Base-by-base conservation (phyloP, 2,113 vertebrate genomes). In the Percopsis transmontana region DNA sequence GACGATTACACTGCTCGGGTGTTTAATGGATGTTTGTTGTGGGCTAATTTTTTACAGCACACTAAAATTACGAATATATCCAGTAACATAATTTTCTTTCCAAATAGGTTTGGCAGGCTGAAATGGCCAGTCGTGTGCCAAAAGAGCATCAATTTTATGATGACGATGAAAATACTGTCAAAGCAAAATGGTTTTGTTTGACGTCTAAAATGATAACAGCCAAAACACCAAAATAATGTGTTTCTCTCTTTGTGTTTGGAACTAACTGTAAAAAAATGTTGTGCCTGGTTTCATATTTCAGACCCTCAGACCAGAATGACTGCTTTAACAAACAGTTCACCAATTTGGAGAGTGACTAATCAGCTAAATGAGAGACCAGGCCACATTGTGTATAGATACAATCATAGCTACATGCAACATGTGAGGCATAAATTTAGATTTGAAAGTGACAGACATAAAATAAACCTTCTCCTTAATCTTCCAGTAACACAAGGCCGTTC, bases 371-470 rank as follows among this genome's bases (percentile, higher is more conserved):
- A 44, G 42, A 44, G 42, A 44, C 19, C 5, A 57, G 53, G n/a
- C 27, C 33, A 58, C 79, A 24, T 47, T 24, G 50, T 68, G 52
- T 75, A 20, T 45, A 55, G 0, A 18, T 48, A 48, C 41, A 69
- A 16, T 53, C 60, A 57, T 66, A 41, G 66, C 72, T 70, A 69
- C 55, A 68, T 60, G 68, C 55, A 77, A 73, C 59, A 82, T 16
- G 56, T 9, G 16, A 38, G 45, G 53, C 56, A 44, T 14, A 18
- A 52, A 54, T 72, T 79, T 84, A 18, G 72, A 33, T 55, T 81
- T 62, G 13, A 78, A 66, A 0, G 5, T 64, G 54, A 79, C 68
- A 73, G 56, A 66, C 23, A 7, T 6, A n/a, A 18, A 56, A 61
- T 67, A 68, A 68, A 76, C 52, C 24, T 57, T 62, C 60, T 58